Evolutionary conservation across 1,140 invertebrate species (phyloP).

Genomic region (Meteorus sp.): DNA sequence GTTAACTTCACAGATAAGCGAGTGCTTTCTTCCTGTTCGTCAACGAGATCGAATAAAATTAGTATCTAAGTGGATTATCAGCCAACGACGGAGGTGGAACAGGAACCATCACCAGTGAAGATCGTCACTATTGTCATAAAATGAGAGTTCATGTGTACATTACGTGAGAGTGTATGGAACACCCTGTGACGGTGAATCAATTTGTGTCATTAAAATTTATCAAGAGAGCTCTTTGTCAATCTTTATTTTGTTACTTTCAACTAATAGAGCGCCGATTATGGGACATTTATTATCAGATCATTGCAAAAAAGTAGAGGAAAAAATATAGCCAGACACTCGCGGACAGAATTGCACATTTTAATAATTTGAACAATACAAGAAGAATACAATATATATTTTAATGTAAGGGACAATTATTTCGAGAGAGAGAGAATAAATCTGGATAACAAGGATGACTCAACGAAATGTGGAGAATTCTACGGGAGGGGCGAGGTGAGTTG

Average conservation of each 20-base stretch:
- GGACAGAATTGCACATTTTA: constrained; percentile 6
- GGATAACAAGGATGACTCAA: constrained; percentile 28
- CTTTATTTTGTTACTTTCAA: neutral
- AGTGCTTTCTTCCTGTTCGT: constrained; percentile 12
- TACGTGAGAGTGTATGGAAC: neutral
- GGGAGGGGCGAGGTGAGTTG: constrained; percentile 4
- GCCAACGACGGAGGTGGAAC: constrained; percentile 10
- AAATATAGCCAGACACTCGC: neutral
- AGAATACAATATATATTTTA: neutral
- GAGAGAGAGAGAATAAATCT: constrained; percentile 13
- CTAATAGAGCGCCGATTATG: neutral
- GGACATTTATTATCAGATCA: constrained; percentile 13
- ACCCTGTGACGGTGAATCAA: neutral
- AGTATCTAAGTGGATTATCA: constrained; percentile 39
- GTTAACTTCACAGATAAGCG: constrained; percentile 11
- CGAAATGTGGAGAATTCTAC: constrained; percentile 26
- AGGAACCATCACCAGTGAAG: neutral
- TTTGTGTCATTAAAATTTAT: constrained; percentile 2
- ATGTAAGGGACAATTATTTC: constrained; percentile 13
- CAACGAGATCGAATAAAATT: constrained; percentile 33
- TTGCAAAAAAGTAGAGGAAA: constrained; percentile 1
- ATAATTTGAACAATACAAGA: no score
- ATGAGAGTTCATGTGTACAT: no score
- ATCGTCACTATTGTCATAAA: neutral
- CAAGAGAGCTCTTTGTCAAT: neutral